Percentiles rank a stretch among this genome's conserved stretches.
These are phyloP conservation scores for Fulica atra DNA, from an alignment of 2,113 vertebrate genomes.

Conservation along the genomic window DNA sequence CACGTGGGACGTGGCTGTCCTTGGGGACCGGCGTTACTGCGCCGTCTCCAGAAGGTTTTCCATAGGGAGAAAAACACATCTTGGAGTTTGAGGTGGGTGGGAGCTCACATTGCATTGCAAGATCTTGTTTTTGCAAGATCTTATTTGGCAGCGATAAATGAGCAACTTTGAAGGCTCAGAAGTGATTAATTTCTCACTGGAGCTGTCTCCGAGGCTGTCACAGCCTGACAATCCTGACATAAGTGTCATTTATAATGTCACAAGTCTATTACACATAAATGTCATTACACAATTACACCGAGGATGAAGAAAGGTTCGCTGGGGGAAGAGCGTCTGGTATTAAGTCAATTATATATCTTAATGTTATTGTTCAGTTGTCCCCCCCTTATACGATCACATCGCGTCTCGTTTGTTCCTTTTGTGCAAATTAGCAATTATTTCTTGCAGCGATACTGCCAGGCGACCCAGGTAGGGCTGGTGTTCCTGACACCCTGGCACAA, in stretches of 20 bases:
- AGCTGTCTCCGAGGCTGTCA: constrained; percentile 76
- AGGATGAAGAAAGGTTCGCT: constrained; percentile 40
- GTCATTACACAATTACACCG: constrained; percentile 77
- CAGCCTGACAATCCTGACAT: constrained; percentile 75
- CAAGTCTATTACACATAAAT: constrained; percentile 78
- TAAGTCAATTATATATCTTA: constrained; percentile 63
- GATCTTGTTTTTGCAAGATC: constrained; percentile 67
- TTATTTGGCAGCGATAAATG: constrained; percentile 76
- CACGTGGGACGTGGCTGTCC: not conserved
- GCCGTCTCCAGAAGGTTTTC: not conserved
- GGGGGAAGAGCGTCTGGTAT: constrained; percentile 39
- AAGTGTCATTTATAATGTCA: constrained; percentile 80
- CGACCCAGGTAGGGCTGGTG: constrained; percentile 39
- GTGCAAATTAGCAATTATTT: constrained; percentile 75
- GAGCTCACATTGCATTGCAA: not conserved
- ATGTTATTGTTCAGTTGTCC: constrained; percentile 58
- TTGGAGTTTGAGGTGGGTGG: not conserved
- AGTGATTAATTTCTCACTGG: constrained; percentile 80
- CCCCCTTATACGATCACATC: constrained; percentile 42
- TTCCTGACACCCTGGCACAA: not conserved
- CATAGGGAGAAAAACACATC: not conserved
- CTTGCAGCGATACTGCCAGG: constrained; percentile 1
- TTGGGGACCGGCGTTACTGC: not conserved
- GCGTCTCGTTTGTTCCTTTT: constrained; percentile 60
- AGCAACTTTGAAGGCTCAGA: constrained; percentile 75